A percentile compares a stretch with the other conserved stretches of the same genome.
phyloP scores from a whole-genome alignment of 2,888 invertebrate genomes.

The Dione juno region DNA sequence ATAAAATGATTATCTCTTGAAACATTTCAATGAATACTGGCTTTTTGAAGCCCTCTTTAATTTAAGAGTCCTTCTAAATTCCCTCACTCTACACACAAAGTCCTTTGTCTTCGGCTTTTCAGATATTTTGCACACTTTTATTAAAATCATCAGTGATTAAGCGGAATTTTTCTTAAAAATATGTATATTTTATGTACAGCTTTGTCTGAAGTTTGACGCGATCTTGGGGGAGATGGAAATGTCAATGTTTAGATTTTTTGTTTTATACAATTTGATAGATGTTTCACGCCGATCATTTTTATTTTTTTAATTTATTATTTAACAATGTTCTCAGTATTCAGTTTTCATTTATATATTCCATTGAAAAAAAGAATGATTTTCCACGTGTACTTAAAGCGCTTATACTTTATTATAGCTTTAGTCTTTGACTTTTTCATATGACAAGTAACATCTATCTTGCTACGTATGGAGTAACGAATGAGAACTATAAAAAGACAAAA shows the following conservation, averaged over 20 bases:
- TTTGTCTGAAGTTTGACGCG: slow-evolving; percentile 1
- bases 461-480: too few relatives aligned
- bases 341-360: too few relatives aligned
- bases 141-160: slow-evolving; percentile 13
- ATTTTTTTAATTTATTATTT: not conserved
- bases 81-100: slow-evolving; percentile 18
- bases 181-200: not conserved
- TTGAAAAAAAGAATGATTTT: too few relatives aligned
- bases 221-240: not conserved
- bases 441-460: too few relatives aligned
- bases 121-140: slow-evolving; percentile 1
- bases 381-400: too few relatives aligned
- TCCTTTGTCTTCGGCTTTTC: slow-evolving; percentile 28
- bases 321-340: not conserved
- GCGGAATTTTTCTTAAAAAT: slow-evolving; percentile 1
- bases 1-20: slow-evolving; percentile 4
- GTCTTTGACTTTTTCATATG: too few relatives aligned
- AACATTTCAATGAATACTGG: not conserved
- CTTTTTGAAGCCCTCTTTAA: slow-evolving; percentile 16
- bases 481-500: too few relatives aligned
- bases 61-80: slow-evolving; percentile 27
- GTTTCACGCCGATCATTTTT: not conserved
- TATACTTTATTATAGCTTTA: too few relatives aligned
- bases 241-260: not conserved
- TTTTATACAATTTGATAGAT: not conserved